Percentiles rank a stretch among this genome's conserved stretches.
These are phyloP conservation scores for Allolobophora icterica DNA, from an alignment of 2,888 invertebrate species.

Conservation along the genomic window DNA sequence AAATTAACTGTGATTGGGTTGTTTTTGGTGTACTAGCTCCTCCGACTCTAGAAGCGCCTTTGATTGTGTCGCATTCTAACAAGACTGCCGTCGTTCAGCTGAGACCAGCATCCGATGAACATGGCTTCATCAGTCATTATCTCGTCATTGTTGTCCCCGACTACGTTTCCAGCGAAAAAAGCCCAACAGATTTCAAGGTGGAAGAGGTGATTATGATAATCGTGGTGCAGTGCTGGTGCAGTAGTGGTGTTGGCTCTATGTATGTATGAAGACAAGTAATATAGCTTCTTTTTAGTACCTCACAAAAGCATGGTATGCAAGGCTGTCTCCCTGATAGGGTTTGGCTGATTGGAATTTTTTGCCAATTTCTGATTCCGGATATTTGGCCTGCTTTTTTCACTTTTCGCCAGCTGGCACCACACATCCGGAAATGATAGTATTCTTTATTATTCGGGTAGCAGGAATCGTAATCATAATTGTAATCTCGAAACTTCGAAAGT, in stretches of 20 bases:
- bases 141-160: conserved; percentile 93
- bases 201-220: conserved; percentile 52
- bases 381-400: too few relatives aligned
- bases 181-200: conserved; percentile 77
- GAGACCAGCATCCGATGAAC: conserved; percentile 84
- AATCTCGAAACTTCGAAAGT: too few relatives aligned
- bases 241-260: background rate
- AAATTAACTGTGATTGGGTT: background rate
- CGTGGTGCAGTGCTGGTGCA: background rate
- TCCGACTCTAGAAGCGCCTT: background rate
- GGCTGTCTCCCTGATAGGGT: too few relatives aligned
- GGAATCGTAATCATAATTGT: too few relatives aligned
- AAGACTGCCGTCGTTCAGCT: conserved; percentile 48
- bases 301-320: too few relatives aligned
- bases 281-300: too few relatives aligned
- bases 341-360: too few relatives aligned
- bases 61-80: background rate
- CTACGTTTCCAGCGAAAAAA: conserved; percentile 70
- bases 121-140: conserved; percentile 96
- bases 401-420: too few relatives aligned
- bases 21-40: background rate
- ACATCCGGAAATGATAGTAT: too few relatives aligned
- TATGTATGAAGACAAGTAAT: background rate
- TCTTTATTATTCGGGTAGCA: too few relatives aligned
- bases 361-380: too few relatives aligned